Evolutionary conservation across 2,113 vertebrate species (phyloP).

Genomic region (Erythrocercus mccallii): DNA sequence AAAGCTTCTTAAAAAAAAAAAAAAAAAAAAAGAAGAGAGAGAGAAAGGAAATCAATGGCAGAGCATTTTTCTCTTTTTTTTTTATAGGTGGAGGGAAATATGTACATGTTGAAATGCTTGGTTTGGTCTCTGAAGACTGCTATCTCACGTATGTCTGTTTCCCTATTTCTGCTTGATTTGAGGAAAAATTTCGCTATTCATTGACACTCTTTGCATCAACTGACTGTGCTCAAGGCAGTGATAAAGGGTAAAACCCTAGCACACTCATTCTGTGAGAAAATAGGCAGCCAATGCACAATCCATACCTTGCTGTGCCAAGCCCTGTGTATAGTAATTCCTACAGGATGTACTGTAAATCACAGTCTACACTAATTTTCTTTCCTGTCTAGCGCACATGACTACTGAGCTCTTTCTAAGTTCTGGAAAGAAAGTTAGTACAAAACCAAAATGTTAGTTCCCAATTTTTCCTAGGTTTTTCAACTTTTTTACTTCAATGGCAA

Average conservation of each 20-base stretch:
- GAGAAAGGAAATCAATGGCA: not conserved
- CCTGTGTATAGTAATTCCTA: not conserved
- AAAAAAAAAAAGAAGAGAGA: too few species aligned
- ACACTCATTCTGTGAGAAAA: not conserved
- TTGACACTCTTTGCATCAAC: not conserved
- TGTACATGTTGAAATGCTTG: not conserved
- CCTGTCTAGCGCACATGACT: not conserved
- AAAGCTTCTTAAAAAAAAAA: not conserved
- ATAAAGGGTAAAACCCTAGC: not conserved
- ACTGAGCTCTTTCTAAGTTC: not conserved
- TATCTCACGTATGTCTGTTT: not conserved
- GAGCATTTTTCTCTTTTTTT: not conserved
- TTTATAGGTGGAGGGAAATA: not conserved
- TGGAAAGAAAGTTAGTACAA: not conserved
- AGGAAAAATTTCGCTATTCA: not conserved
- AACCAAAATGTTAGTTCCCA: not conserved
- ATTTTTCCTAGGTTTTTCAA: not conserved
- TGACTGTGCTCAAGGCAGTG: not conserved
- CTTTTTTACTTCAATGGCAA: not conserved
- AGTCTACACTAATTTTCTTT: not conserved
- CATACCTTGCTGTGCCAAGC: not conserved
- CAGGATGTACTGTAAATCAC: not conserved
- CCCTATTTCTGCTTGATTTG: not conserved
- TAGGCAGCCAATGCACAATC: not conserved
- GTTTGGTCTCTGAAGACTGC: not conserved